phyloP scores from a whole-genome alignment of 1,140 invertebrate genomes.

The Plutomurus gul region DNA sequence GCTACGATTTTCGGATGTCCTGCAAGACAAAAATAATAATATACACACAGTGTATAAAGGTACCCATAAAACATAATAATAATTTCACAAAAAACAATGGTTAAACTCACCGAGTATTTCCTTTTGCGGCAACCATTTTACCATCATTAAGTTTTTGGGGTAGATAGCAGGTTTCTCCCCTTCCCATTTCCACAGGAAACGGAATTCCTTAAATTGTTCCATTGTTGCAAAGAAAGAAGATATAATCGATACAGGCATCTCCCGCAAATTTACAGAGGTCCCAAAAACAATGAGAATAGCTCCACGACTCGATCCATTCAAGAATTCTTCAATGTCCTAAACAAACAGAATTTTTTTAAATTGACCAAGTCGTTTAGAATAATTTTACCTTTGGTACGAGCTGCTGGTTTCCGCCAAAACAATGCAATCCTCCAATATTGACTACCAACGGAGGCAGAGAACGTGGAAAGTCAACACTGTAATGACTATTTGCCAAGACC shows the following conservation, averaged over 20 bases:
- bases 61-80: not conserved
- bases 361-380: not conserved
- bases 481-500: constrained; percentile 35
- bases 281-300: too few species aligned
- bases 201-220: too few species aligned
- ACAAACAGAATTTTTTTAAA: not conserved
- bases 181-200: not conserved
- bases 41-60: not conserved
- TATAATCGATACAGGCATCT: too few species aligned
- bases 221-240: too few species aligned
- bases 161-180: constrained; percentile 60
- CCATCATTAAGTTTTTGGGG: constrained; percentile 71
- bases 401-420: not conserved
- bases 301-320: constrained; percentile 7
- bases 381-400: not conserved
- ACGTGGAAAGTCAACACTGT: constrained; percentile 12
- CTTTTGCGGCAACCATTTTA: constrained; percentile 78
- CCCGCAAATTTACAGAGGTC: too few species aligned
- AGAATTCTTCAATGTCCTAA: constrained; percentile 19
- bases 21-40: too few species aligned
- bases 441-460: constrained; percentile 36
- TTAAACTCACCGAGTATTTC: constrained; percentile 68
- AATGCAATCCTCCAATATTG: constrained; percentile 39
- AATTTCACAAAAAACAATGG: not conserved
- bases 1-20: constrained; percentile 39